A percentile compares a stretch with the other conserved stretches of the same genome.
Conservation (phyloP, 2,113 vertebrate species). For the Motacilla alba region DNA sequence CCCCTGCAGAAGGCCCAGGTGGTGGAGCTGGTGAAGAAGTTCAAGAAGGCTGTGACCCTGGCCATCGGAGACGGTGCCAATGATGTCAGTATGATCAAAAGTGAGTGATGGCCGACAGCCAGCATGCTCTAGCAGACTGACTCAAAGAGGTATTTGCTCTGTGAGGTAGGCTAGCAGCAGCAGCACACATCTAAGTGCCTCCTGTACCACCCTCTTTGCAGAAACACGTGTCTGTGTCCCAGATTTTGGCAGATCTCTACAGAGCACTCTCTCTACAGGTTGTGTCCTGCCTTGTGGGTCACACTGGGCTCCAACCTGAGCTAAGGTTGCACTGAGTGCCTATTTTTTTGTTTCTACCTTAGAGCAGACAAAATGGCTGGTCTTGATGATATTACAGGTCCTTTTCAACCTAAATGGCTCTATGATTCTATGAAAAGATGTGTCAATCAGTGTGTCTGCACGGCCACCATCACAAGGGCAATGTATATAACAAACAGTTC, state of each 20-base stretch:
- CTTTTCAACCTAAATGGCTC: neutral
- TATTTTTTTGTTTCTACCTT: neutral
- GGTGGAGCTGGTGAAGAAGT: conserved; percentile 91
- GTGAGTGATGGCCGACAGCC: conserved; percentile 50
- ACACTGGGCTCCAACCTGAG: neutral
- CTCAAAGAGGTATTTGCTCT: accelerated
- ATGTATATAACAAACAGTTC: neutral
- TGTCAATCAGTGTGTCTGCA: neutral
- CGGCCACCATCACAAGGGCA: neutral
- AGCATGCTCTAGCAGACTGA: neutral
- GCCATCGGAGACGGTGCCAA: conserved; percentile 95
- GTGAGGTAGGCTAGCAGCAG: neutral
- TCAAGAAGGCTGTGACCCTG: conserved; percentile 89
- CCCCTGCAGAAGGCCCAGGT: conserved; percentile 96
- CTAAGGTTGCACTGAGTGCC: neutral
- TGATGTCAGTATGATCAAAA: conserved; percentile 96
- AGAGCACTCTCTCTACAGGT: neutral
- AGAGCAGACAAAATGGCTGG: neutral
- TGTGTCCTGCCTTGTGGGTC: neutral
- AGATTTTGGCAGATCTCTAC: neutral
- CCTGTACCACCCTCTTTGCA: neutral
- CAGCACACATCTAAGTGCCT: neutral
- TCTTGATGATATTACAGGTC: neutral
- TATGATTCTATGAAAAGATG: neutral
- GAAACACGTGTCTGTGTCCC: neutral